Conservation (phyloP, 2,113 vertebrate genomes). For the Brachirus orientalis region DNA sequence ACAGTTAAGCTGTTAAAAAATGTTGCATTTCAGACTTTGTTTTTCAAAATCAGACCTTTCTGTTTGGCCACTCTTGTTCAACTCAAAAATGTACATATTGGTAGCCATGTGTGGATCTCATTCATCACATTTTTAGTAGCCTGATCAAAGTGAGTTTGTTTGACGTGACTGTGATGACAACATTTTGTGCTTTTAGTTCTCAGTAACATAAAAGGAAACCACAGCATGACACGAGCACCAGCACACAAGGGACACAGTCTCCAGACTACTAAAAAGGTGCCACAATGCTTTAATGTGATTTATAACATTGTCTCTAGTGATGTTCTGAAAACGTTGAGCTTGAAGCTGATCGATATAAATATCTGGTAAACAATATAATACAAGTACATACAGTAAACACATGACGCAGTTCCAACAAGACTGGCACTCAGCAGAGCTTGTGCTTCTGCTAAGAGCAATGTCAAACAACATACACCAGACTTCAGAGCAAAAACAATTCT, state of each 20-base stretch:
- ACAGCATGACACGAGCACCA: slow-evolving; percentile 30
- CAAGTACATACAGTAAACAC: slow-evolving; percentile 74
- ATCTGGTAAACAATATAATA: slow-evolving; percentile 76
- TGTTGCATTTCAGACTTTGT: too few species aligned
- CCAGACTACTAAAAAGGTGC: slow-evolving; percentile 71
- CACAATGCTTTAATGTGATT: slow-evolving; percentile 77
- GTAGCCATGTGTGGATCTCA: not conserved
- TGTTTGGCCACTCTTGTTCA: not conserved
- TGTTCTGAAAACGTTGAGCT: slow-evolving; percentile 65
- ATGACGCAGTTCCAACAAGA: slow-evolving; percentile 57
- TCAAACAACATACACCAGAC: slow-evolving; percentile 8
- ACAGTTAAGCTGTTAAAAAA: too few species aligned
- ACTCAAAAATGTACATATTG: not conserved
- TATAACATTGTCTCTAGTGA: slow-evolving; percentile 71
- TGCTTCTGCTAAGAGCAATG: not conserved
- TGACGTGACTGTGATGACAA: slow-evolving; percentile 9
- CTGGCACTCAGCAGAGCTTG: not conserved
- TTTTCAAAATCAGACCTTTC: not conserved
- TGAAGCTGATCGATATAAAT: slow-evolving; percentile 76
- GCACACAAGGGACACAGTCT: slow-evolving; percentile 60
- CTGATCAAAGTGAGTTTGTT: not conserved
- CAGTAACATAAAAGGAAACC: slow-evolving; percentile 7
- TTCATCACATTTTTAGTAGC: slow-evolving; percentile 16
- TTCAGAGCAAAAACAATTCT: not conserved
- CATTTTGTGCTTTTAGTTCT: slow-evolving; percentile 52